Evolutionary conservation across 2,113 vertebrate species (phyloP), one percentile per base, ranked within the genome.

Genomic region (Syrrhaptes paradoxus): DNA sequence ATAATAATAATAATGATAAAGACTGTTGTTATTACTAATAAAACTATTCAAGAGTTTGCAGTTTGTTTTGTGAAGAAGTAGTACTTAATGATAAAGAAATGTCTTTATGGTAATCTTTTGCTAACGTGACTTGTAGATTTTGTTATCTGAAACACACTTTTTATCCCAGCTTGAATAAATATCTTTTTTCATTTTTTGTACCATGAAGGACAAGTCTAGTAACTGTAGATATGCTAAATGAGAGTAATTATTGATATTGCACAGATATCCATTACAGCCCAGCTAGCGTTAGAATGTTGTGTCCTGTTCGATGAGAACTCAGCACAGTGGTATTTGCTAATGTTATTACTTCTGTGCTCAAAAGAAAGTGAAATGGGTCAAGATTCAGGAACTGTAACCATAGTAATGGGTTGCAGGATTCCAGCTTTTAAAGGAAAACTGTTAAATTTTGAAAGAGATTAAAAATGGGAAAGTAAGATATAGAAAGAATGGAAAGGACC

Each of bases 311-410:
- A 62, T 76, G 57, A 80, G 48, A 81, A 79, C 45, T 80, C 52
- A 83, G 45, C 49, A 73, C 41, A 70, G 57, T 65, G 65, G 28
- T 78, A 72, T 94, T 93, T 95, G 73, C 15, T 90, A 75, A 84
- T 87, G n/a, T 73, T 81, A 78, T 61, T 95, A 81, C 41, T 66
- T 82, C 73, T 82, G 8, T 3, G 6, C 65, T 89, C 52, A 86
- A 91, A 93, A 45, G 72, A 71, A 85, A 93, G 29, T 86, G 38
- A 90, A 96, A 89, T 32, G 49, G 71, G 61, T 90, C 83, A 89
- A 65, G 36, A 94, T 71, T 87, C 63, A 61, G 63, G 51, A 95
- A 91, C 71, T 71, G 62, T 71, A 95, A 80, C 55, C 75, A 90
- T 38, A 90, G 43, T 63, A 89, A 91, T 80, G 51, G 19, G 24